These are phyloP conservation scores for Papilio machaon DNA, from an alignment of 1,140 invertebrate genomes.

Conservation along the genomic window DNA sequence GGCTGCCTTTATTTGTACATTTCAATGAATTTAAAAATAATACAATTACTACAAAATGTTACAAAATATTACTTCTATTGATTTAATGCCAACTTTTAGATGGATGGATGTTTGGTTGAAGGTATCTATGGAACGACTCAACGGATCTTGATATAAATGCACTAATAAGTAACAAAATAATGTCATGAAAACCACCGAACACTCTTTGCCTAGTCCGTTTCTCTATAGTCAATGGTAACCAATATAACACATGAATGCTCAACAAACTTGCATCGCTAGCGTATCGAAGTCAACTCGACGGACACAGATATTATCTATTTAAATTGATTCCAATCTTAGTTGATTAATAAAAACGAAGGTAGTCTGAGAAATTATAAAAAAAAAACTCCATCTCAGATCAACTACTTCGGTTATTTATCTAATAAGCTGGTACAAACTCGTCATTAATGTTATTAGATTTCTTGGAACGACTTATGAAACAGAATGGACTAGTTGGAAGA, in stretches of 20 bases:
- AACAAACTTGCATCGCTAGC: constrained; percentile 18
- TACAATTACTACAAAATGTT: no score
- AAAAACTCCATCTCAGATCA: constrained; percentile 41
- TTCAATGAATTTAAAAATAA: no score
- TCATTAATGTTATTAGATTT: constrained; percentile 43
- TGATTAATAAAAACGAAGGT: constrained; percentile 36
- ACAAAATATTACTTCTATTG: no score
- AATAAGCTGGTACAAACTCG: constrained; percentile 45
- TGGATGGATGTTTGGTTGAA: no score
- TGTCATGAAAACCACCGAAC: no score
- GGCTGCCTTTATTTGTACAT: no score
- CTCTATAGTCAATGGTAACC: neutral
- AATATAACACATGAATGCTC: constrained; percentile 28
- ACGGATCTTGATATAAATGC: no score
- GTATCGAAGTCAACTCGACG: constrained; percentile 33
- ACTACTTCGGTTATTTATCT: constrained; percentile 55
- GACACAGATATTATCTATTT: constrained; percentile 42
- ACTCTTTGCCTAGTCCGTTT: neutral
- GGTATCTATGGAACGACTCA: no score
- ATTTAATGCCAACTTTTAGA: no score
- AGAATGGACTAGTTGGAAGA: no score
- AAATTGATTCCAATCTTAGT: constrained; percentile 40
- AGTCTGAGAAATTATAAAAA: constrained; percentile 37
- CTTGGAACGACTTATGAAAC: constrained; percentile 31
- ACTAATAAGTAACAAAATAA: no score